Evolutionary conservation across 2,888 invertebrate species (phyloP).

Genomic region (Iselma pallidipennis): DNA sequence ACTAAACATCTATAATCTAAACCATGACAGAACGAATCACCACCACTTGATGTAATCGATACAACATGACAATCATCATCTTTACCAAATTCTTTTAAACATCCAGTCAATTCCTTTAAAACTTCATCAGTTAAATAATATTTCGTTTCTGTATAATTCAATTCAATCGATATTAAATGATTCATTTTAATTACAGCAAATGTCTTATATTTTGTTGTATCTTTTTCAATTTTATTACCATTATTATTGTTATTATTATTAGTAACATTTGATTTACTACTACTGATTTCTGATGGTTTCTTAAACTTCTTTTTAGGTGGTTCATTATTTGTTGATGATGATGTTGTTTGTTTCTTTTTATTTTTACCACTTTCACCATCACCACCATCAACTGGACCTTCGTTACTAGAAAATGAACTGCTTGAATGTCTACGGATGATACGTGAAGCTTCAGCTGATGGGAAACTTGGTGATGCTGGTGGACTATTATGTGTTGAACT

Average conservation of each 20-base stretch:
- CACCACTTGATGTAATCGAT: constrained; percentile 70
- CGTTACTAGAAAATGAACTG: constrained; percentile 70
- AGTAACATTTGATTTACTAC: constrained; percentile 1
- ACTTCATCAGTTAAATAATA: constrained; percentile 59
- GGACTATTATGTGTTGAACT: constrained; percentile 54
- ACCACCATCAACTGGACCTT: constrained; percentile 54
- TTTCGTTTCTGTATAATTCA: constrained; percentile 33
- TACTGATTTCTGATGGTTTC: constrained; percentile 4
- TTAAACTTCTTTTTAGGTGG: constrained; percentile 21
- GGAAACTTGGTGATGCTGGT: constrained; percentile 64
- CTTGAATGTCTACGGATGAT: constrained; percentile 83
- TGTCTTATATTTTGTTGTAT: constrained; percentile 28
- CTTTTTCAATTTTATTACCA: constrained; percentile 11
- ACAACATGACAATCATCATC: constrained; percentile 71
- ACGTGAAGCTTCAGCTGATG: constrained; percentile 76
- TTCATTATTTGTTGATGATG: constrained; percentile 1
- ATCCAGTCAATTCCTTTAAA: constrained; percentile 74
- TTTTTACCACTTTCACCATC: constrained; percentile 51
- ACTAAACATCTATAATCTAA: constrained; percentile 76
- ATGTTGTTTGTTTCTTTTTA: constrained; percentile 20
- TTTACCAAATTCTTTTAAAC: constrained; percentile 65
- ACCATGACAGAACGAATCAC: constrained; percentile 79
- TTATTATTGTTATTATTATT: constrained; percentile 12
- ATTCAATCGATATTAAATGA: constrained; percentile 38
- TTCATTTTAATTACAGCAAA: constrained; percentile 39